A percentile compares a stretch with the other conserved stretches of the same genome.
phyloP scores from a whole-genome alignment of 2,797 vertebrate genomes.

The Champsocephalus esox region DNA sequence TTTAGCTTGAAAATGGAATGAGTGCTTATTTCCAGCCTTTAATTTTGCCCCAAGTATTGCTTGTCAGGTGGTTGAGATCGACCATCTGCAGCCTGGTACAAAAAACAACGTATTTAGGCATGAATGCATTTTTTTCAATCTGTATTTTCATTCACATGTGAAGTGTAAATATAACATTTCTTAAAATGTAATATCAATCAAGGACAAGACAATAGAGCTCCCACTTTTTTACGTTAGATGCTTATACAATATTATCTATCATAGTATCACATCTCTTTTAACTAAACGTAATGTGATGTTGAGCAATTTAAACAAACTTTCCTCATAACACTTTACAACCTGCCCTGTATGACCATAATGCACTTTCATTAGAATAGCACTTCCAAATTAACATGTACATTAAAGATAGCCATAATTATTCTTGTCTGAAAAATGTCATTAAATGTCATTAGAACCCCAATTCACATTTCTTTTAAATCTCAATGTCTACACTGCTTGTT shows the following conservation, averaged over 20 bases:
- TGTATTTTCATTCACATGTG: not conserved
- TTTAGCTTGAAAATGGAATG: not conserved
- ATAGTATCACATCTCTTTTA: not conserved
- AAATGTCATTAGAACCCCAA: no score
- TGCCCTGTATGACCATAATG: no score
- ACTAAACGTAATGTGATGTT: not conserved
- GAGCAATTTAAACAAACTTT: not conserved
- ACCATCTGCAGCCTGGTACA: not conserved
- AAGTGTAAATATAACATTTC: not conserved
- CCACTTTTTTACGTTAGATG: not conserved
- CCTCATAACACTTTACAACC: no score
- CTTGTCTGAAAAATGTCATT: not conserved
- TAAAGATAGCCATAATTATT: no score
- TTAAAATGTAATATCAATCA: not conserved
- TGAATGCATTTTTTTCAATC: not conserved
- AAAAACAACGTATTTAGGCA: not conserved
- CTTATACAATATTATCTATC: not conserved
- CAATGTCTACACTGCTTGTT: no score
- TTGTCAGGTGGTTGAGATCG: not conserved
- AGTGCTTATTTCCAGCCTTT: no score
- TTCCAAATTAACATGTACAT: no score
- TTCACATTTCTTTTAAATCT: no score
- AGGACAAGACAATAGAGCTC: not conserved
- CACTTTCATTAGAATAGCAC: no score
- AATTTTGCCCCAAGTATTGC: not conserved